Evolutionary conservation across 2,888 invertebrate species (phyloP).

Genomic region (Temnothorax ravouxi): DNA sequence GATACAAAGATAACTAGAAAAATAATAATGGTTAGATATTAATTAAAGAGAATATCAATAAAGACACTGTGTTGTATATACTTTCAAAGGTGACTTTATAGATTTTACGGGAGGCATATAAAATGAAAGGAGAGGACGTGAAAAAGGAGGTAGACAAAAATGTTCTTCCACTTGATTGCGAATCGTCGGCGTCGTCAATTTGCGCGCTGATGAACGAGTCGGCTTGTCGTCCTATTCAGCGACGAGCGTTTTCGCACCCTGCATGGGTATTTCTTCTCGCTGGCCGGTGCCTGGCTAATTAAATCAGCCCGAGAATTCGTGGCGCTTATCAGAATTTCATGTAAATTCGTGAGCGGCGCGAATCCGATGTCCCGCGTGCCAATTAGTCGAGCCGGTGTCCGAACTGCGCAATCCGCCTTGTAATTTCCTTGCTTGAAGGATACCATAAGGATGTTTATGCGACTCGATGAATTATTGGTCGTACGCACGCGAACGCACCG

Average conservation of each 20-base stretch:
- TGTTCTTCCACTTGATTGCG: constrained; percentile 72
- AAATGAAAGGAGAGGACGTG: background rate
- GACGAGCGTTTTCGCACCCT: constrained; percentile 77
- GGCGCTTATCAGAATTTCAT: constrained; percentile 81
- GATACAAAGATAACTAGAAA: background rate
- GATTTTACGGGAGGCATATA: background rate
- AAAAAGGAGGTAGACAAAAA: constrained; percentile 25
- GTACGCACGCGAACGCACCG: constrained; percentile 20
- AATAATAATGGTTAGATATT: background rate
- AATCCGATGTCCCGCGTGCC: constrained; percentile 39
- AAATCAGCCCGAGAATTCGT: constrained; percentile 80
- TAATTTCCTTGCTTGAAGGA: constrained; percentile 44
- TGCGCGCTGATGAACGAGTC: constrained; percentile 77
- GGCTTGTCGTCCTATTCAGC: constrained; percentile 60
- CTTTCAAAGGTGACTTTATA: background rate
- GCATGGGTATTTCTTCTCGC: constrained; percentile 75
- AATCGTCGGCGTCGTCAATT: constrained; percentile 79
- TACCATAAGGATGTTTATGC: constrained; percentile 23
- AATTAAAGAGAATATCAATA: constrained; percentile 13
- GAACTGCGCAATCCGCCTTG: constrained; percentile 33
- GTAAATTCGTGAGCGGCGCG: constrained; percentile 73
- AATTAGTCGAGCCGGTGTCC: constrained; percentile 43
- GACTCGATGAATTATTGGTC: constrained; percentile 43
- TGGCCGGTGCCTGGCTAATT: constrained; percentile 75
- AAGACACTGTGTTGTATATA: background rate